These are phyloP conservation scores for Chymomyza amoena DNA, from an alignment of 2,888 invertebrate species.

Conservation along the genomic window DNA sequence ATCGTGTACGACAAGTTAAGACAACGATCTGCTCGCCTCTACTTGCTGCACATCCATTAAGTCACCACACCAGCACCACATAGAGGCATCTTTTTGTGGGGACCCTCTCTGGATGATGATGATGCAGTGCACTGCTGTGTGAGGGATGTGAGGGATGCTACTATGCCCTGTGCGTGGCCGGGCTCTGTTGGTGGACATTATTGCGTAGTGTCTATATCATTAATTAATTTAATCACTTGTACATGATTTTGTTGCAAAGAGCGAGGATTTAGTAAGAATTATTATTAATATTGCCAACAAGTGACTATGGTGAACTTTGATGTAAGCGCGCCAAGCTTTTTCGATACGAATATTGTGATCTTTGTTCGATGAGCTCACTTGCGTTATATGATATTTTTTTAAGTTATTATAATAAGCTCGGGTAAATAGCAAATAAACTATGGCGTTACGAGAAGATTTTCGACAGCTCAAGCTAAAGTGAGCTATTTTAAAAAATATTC, in stretches of 20 bases:
- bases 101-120: neutral
- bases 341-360: neutral
- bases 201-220: slow-evolving; percentile 76
- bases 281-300: slow-evolving; percentile 50
- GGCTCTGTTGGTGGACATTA: slow-evolving; percentile 67
- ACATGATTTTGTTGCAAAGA: slow-evolving; percentile 66
- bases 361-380: slow-evolving; percentile 15
- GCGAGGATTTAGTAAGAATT: slow-evolving; percentile 36
- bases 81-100: neutral
- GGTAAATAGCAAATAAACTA: neutral
- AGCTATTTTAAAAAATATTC: neutral
- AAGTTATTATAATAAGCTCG: neutral
- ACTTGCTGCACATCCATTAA: slow-evolving; percentile 23
- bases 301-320: neutral
- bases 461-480: neutral
- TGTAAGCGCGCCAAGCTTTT: neutral
- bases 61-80: neutral
- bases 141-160: neutral
- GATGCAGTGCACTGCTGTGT: slow-evolving; percentile 1
- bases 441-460: neutral
- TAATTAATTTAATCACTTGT: slow-evolving; percentile 77
- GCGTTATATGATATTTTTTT: neutral
- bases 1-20: slow-evolving; percentile 74
- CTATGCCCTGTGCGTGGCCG: slow-evolving; percentile 39
- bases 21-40: slow-evolving; percentile 70